Conservation (phyloP, 2,113 vertebrate genomes). For the Pyrgilauda ruficollis region DNA sequence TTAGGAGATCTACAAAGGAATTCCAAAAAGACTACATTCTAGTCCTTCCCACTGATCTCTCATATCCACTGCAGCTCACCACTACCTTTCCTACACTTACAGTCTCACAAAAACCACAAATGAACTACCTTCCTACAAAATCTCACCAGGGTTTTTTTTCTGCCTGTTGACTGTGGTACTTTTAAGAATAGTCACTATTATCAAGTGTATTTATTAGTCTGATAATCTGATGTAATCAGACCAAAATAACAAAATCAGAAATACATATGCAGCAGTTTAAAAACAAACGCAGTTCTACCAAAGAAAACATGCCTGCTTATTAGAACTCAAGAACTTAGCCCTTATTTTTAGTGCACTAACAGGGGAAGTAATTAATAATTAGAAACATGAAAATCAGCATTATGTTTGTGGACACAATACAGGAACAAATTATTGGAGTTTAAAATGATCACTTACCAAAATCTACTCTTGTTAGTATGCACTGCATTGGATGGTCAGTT, state of each 20-base stretch:
- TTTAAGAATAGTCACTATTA: background rate
- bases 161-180: background rate
- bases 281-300: background rate
- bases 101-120: background rate
- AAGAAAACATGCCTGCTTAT: background rate
- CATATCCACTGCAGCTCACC: background rate
- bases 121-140: background rate
- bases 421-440: background rate
- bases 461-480: constrained; percentile 99
- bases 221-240: background rate
- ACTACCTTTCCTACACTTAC: background rate
- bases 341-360: background rate
- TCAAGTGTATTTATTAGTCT: background rate
- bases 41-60: background rate
- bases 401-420: background rate
- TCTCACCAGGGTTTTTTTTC: background rate
- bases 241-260: background rate
- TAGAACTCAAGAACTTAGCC: background rate
- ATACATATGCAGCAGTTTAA: background rate
- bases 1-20: background rate
- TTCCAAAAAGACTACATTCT: background rate
- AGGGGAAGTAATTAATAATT: background rate
- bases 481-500: constrained; percentile 99
- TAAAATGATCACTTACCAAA: constrained; percentile 83
- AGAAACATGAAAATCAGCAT: background rate